Base-by-base conservation (phyloP, 1,140 invertebrate genomes). In the Sycobia sp. region DNA sequence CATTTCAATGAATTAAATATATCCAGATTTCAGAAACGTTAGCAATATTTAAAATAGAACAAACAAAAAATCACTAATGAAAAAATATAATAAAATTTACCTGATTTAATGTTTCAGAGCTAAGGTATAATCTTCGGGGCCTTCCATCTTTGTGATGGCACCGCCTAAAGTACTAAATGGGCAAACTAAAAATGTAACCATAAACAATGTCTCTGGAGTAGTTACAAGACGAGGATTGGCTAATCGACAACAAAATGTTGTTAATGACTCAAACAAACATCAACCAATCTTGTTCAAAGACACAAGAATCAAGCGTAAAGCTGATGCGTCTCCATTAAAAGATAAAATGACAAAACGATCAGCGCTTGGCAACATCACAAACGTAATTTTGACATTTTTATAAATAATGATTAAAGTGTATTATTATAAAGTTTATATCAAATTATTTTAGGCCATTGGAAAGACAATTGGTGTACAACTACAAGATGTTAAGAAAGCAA, bases 341-440 rank as follows among this genome's bases (percentile, higher is more conserved):
- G 77, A 78, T 4, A 81, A 76, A 77, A 74, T 66, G 22, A 70
- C 71, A n/a, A 92, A 91, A 74, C 81, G 90, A 71, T 87, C 86
- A 56, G 89, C 89, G 2, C 86, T 93, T 69, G 89, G 88, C 65
- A 91, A 93, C 71, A 85, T 92, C 47, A 92, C 90, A 4, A 92
- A 92, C 82, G 88, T 86, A 41, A 41, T 56, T 41, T 14, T 29
- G 2, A 46, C 2, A 56, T 34, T 50, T 50, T 44, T 53, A 18
- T 39, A 43, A 18, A 16, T 51, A 25, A 23, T 63, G 18, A 44
- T 20, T 5, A 51, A 51, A 44, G 25, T 29, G 27, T 49, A n/a
- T 1, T 29, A 5, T 16, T 3, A 49, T 55, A 46, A 49, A 50
- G 38, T 1, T 53, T 46, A n/a, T 49, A 10, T n/a, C 16, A 4